Evolutionary conservation across 1,140 invertebrate genomes (phyloP).

Genomic region (Sarcophaga bullata): DNA sequence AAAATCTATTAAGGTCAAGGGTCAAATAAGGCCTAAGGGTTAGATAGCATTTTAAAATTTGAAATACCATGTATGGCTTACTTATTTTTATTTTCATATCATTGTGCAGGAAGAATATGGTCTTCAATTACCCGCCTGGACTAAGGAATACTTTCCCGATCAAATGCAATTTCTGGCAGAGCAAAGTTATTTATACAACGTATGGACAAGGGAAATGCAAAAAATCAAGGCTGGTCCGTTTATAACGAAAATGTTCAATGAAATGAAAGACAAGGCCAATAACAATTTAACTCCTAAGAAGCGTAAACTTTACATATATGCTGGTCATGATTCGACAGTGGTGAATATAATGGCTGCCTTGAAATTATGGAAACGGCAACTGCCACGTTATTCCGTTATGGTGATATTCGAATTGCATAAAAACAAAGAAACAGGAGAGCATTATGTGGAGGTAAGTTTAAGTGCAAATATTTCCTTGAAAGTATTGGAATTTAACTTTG

Average conservation of each 20-base stretch:
- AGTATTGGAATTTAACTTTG: not conserved
- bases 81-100: not conserved
- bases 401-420: slow-evolving; percentile 79
- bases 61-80: no score
- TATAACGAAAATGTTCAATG: slow-evolving; percentile 73
- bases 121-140: slow-evolving; percentile 73
- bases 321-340: slow-evolving; percentile 81
- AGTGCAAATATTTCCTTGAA: slow-evolving; percentile 30
- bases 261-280: slow-evolving; percentile 70
- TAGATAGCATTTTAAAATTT: no score
- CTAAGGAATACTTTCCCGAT: slow-evolving; percentile 71
- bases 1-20: no score
- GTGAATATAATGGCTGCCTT: slow-evolving; percentile 75
- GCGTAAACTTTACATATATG: slow-evolving; percentile 75
- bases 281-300: slow-evolving; percentile 66
- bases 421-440: slow-evolving; percentile 64
- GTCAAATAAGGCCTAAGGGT: no score
- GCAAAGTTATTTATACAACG: slow-evolving; percentile 71
- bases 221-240: slow-evolving; percentile 72
- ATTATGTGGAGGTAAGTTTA: slow-evolving; percentile 69
- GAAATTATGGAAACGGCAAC: slow-evolving; percentile 76
- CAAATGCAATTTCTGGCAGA: slow-evolving; percentile 69
- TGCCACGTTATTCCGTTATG: slow-evolving; percentile 78
- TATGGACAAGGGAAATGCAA: slow-evolving; percentile 71
- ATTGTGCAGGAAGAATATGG: slow-evolving; percentile 68